A percentile compares a stretch with the other conserved stretches of the same genome.
Conservation (phyloP, 64 coral and sea anemone species). For the Anthopleura sola region DNA sequence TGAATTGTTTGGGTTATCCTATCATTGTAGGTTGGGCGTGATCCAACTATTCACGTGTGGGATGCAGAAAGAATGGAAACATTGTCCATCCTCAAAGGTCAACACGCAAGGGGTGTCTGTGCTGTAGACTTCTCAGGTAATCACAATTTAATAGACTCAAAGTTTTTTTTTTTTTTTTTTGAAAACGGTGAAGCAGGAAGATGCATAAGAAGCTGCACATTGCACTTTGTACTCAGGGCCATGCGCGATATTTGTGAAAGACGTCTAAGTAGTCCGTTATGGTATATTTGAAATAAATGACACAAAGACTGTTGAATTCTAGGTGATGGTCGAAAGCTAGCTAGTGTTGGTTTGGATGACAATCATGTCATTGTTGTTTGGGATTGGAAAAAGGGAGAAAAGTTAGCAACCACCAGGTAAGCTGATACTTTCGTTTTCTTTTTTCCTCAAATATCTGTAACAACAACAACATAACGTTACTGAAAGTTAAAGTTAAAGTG, state of each 20-base stretch:
- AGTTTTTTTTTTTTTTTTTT: too few relatives aligned
- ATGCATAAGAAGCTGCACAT: too few relatives aligned
- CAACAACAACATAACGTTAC: too few relatives aligned
- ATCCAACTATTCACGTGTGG: conserved; percentile 90
- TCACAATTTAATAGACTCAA: neutral
- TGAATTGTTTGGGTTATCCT: too few relatives aligned
- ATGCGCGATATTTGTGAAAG: too few relatives aligned
- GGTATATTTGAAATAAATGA: neutral
- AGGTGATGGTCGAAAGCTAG: conserved; percentile 39
- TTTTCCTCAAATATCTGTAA: too few relatives aligned
- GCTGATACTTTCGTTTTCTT: neutral
- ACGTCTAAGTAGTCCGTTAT: neutral
- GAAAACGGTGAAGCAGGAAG: too few relatives aligned
- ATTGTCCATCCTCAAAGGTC: conserved; percentile 83
- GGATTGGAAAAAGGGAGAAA: conserved; percentile 91
- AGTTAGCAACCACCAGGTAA: conserved; percentile 69
- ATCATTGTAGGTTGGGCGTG: conserved; percentile 74
- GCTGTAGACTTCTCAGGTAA: conserved; percentile 97
- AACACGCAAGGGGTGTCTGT: conserved; percentile 91
- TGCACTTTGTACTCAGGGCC: too few relatives aligned
- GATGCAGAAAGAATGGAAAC: conserved; percentile 90
- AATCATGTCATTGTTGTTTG: conserved; percentile 90
- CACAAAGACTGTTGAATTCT: neutral
- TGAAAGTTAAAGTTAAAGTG: too few relatives aligned
- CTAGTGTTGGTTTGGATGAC: conserved; percentile 91